Evolutionary conservation across 1,140 invertebrate species (phyloP).

Genomic region (Caenorhabditis brenneri): DNA sequence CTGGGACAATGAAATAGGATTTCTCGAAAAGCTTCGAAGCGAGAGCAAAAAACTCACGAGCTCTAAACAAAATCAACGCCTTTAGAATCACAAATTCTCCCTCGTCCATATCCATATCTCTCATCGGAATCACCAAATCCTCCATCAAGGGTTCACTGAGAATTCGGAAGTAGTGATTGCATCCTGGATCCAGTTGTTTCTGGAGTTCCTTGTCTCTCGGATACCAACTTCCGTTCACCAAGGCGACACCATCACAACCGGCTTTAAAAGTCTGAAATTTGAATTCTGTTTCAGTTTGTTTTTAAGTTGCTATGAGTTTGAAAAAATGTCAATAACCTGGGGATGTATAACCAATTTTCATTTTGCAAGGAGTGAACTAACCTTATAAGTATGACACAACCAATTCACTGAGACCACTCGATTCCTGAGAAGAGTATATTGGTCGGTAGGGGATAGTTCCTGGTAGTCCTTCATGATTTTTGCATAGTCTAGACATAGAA

Average conservation of each 20-base stretch:
- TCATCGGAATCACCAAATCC: slow-evolving; percentile 58
- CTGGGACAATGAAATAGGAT: too few relatives aligned
- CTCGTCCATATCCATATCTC: slow-evolving; percentile 58
- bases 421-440: too few relatives aligned
- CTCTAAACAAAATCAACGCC: slow-evolving; percentile 53
- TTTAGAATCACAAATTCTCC: slow-evolving; percentile 60
- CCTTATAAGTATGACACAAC: too few relatives aligned
- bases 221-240: slow-evolving; percentile 58
- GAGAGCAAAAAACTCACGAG: too few relatives aligned
- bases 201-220: slow-evolving; percentile 58
- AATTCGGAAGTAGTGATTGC: too few relatives aligned
- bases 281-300: not conserved
- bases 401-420: too few relatives aligned
- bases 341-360: too few relatives aligned
- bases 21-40: too few relatives aligned
- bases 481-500: slow-evolving; percentile 56
- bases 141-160: slow-evolving; percentile 57
- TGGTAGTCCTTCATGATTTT: slow-evolving; percentile 49
- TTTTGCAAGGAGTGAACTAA: too few relatives aligned
- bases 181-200: too few relatives aligned
- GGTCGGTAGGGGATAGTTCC: too few relatives aligned
- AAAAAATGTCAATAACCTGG: too few relatives aligned
- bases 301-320: not conserved
- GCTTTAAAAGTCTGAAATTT: slow-evolving; percentile 55
- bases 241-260: slow-evolving; percentile 56